phyloP scores from a whole-genome alignment of 2,888 invertebrate genomes.

The Drosophila rubida region DNA sequence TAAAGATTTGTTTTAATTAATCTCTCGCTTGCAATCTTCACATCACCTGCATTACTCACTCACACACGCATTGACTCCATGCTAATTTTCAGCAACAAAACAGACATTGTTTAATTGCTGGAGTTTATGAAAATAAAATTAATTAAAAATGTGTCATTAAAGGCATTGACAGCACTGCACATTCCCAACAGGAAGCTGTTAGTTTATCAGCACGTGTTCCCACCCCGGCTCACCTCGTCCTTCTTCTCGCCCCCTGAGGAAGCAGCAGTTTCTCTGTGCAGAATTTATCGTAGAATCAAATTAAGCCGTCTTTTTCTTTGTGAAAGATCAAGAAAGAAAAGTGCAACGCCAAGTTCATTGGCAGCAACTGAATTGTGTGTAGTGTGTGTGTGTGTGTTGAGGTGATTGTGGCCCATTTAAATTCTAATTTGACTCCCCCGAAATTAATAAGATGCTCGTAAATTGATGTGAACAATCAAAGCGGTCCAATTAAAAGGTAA shows the following conservation, averaged over 20 bases:
- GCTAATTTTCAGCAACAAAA: constrained; percentile 34
- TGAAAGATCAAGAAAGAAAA: background rate
- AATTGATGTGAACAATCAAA: constrained; percentile 39
- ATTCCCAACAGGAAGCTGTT: constrained; percentile 54
- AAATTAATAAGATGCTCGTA: constrained; percentile 22
- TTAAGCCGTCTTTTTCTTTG: constrained; percentile 1
- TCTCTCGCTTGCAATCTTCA: constrained; percentile 58
- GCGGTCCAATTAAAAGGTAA: constrained; percentile 66
- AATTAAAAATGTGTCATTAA: constrained; percentile 59
- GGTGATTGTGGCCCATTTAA: constrained; percentile 13
- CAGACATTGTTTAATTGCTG: constrained; percentile 68
- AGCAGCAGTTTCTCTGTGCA: background rate
- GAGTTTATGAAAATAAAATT: constrained; percentile 33
- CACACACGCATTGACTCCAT: constrained; percentile 27
- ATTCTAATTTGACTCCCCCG: constrained; percentile 32
- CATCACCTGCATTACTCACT: constrained; percentile 44
- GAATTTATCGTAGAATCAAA: constrained; percentile 5
- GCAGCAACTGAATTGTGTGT: constrained; percentile 17
- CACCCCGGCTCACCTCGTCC: background rate
- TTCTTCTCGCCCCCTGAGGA: background rate
- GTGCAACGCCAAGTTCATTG: constrained; percentile 56
- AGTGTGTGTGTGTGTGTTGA: too few relatives aligned
- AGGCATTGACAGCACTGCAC: constrained; percentile 61
- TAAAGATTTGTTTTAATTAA: constrained; percentile 67
- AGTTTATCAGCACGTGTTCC: constrained; percentile 17